Evolutionary conservation across 2,888 invertebrate genomes (phyloP).

Genomic region (Andrena marginata): DNA sequence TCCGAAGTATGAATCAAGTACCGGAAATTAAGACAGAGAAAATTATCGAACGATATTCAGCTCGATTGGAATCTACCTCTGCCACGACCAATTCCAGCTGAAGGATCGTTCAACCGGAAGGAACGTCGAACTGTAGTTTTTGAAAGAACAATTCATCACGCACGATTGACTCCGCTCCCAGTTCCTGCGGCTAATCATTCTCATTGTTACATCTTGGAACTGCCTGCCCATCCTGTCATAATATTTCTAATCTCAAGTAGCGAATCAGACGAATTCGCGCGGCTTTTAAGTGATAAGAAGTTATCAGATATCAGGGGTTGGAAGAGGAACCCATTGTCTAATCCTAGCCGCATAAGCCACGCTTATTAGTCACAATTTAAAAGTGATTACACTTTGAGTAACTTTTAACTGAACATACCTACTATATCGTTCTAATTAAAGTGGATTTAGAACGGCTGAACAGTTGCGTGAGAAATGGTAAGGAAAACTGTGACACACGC

Average conservation of each 20-base stretch:
- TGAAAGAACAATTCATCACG: conserved; percentile 73
- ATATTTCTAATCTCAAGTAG: not conserved
- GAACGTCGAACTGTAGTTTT: conserved; percentile 28
- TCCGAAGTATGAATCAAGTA: not conserved
- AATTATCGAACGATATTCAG: not conserved
- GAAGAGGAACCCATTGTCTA: too few species aligned
- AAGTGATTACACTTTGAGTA: too few species aligned
- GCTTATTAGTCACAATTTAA: too few species aligned
- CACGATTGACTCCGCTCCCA: conserved; percentile 75
- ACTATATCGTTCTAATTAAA: too few species aligned
- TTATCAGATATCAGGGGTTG: not conserved
- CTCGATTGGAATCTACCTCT: not conserved
- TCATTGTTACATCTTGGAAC: conserved; percentile 70
- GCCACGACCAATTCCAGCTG: not conserved
- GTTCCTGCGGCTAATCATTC: conserved; percentile 69
- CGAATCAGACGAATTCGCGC: not conserved
- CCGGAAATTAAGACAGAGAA: not conserved
- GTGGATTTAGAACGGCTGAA: too few species aligned
- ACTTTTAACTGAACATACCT: too few species aligned
- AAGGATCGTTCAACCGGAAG: conserved; percentile 5
- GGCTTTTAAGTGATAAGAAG: not conserved
- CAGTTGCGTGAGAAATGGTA: too few species aligned
- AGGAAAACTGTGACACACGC: too few species aligned
- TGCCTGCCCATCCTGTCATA: conserved; percentile 50
- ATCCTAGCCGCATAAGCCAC: too few species aligned